Conservation (phyloP, 2,888 invertebrate species). For the Tetropium fuscum region DNA sequence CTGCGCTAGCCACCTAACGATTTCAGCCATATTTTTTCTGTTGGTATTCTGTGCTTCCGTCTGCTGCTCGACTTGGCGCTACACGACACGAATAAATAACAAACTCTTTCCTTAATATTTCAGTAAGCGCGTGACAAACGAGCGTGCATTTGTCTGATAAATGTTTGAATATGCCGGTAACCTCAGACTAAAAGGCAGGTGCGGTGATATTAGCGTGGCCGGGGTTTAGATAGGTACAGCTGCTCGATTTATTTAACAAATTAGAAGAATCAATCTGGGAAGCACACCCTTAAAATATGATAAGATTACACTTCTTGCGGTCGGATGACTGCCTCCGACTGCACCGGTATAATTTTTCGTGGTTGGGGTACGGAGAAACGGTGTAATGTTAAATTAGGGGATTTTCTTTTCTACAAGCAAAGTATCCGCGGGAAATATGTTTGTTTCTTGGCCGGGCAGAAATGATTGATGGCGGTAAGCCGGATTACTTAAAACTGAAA, state of each 20-base stretch:
- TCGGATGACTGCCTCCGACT: background rate
- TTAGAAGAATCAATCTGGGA: conserved; percentile 27
- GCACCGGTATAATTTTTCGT: conserved; percentile 14
- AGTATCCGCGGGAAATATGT: background rate
- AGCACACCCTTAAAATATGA: conserved; percentile 24
- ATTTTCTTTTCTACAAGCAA: background rate
- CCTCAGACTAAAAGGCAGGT: conserved; percentile 20
- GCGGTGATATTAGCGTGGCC: conserved; percentile 10
- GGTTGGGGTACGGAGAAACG: background rate
- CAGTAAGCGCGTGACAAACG: conserved; percentile 11
- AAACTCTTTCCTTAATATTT: background rate
- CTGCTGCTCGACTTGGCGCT: background rate
- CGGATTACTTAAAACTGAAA: background rate
- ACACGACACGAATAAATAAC: background rate
- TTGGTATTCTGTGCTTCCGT: too few species aligned
- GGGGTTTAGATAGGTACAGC: conserved; percentile 6
- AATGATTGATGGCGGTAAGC: background rate
- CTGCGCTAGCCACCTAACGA: too few species aligned
- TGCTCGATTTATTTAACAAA: conserved; percentile 32
- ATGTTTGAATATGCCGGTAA: conserved; percentile 12
- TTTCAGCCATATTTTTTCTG: too few species aligned
- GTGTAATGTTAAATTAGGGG: conserved; percentile 17
- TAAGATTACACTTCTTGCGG: conserved; percentile 18
- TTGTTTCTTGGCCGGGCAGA: background rate
- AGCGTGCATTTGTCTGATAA: conserved; percentile 6